Percentiles rank a stretch among this genome's conserved stretches.
Evolutionary conservation across 1,140 invertebrate genomes (phyloP).

Genomic region (Nebria ingens): DNA sequence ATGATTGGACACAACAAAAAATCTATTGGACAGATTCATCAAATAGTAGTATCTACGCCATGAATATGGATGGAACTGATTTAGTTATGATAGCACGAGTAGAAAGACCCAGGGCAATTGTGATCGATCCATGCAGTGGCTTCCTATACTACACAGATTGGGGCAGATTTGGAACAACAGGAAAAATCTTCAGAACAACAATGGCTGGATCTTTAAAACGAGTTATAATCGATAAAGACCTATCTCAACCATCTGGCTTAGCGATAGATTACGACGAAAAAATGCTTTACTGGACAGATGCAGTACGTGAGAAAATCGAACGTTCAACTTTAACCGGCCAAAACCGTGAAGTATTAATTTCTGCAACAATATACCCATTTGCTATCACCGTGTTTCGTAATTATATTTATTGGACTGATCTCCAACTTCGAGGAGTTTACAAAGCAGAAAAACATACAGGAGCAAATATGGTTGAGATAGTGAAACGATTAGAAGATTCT

Average conservation of each 20-base stretch:
- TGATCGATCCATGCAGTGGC: slow-evolving; percentile 93
- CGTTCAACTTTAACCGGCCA: slow-evolving; percentile 79
- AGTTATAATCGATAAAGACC: slow-evolving; percentile 79
- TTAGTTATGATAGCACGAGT: slow-evolving; percentile 89
- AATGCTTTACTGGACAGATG: slow-evolving; percentile 97
- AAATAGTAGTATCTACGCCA: slow-evolving; percentile 89
- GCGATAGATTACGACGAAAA: slow-evolving; percentile 93
- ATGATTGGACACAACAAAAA: slow-evolving; percentile 94
- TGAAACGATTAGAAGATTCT: slow-evolving; percentile 80
- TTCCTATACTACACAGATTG: slow-evolving; percentile 88
- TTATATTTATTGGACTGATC: slow-evolving; percentile 97
- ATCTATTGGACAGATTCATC: slow-evolving; percentile 95
- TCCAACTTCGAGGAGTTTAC: slow-evolving; percentile 88
- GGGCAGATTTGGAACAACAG: slow-evolving; percentile 84
- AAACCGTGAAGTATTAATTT: slow-evolving; percentile 63
- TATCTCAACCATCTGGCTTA: slow-evolving; percentile 91
- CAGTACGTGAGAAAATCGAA: slow-evolving; percentile 95
- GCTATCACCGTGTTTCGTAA: slow-evolving; percentile 85
- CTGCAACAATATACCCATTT: slow-evolving; percentile 92
- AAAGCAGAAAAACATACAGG: slow-evolving; percentile 95
- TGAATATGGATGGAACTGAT: slow-evolving; percentile 82
- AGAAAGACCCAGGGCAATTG: slow-evolving; percentile 87
- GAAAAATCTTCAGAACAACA: slow-evolving; percentile 89
- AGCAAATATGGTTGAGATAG: slow-evolving; percentile 87
- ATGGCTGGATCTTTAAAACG: slow-evolving; percentile 92